Percentiles rank a stretch among this genome's conserved stretches.
Evolutionary conservation across 2,797 vertebrate species (phyloP).

Genomic region (Hirundo rustica): DNA sequence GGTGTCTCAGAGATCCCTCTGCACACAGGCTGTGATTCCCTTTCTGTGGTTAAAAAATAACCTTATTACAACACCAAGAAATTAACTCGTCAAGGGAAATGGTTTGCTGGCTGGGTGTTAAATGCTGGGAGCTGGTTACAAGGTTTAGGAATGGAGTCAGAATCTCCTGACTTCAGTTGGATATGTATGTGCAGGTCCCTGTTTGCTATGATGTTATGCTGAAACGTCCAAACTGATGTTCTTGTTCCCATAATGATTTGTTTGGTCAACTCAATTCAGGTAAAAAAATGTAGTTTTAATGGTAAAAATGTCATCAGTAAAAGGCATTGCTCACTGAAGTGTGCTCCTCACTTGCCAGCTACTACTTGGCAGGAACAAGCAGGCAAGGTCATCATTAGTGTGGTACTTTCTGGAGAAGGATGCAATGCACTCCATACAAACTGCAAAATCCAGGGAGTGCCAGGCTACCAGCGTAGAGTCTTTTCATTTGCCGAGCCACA

Average conservation of each 20-base stretch:
- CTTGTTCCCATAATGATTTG: not conserved
- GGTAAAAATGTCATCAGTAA: not conserved
- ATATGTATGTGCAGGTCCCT: not conserved
- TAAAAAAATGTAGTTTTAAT: not conserved
- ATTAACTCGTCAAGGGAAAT: not conserved
- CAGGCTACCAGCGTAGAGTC: not conserved
- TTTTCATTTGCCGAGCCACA: not conserved
- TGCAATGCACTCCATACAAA: not conserved
- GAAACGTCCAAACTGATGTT: not conserved
- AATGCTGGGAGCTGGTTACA: not conserved
- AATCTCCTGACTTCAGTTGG: not conserved
- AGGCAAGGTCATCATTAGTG: not conserved
- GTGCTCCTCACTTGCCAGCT: not conserved
- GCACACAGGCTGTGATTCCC: not conserved
- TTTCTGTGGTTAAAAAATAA: not conserved
- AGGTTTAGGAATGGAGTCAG: not conserved
- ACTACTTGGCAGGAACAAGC: slow-evolving; percentile 11
- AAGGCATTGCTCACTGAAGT: not conserved
- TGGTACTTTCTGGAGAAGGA: slow-evolving; percentile 6
- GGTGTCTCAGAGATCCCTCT: not conserved
- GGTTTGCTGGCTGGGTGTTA: not conserved
- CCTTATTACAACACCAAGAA: not conserved
- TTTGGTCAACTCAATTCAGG: not conserved
- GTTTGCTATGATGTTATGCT: not conserved
- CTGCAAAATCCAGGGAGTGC: not conserved